Base-by-base conservation (phyloP, 2,888 invertebrate genomes). In the Ptychoptera contaminata region DNA sequence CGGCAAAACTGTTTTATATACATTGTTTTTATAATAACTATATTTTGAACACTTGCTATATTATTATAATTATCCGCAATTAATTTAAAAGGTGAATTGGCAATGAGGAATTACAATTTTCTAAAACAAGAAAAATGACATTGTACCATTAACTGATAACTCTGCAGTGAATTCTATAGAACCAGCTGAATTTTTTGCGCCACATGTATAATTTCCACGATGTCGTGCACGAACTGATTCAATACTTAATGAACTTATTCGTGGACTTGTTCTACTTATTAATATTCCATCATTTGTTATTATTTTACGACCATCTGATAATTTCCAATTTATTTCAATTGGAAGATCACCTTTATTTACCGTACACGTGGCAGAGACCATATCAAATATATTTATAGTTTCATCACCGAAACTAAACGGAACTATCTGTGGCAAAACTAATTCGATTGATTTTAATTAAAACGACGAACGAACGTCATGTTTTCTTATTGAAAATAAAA, bases 301-400 rank as follows among this genome's bases (percentile, higher is more conserved):
- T 40, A 68, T 59, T 51, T 77, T 68, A 12, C 67, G 65, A 52
- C 73, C 72, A 50, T 74, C 72, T 53, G 72, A 68, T 30, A 72
- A 71, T 1, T 60, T 62, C 85, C 84, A 85, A 48, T 72, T 72
- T 48, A 85, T 74, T 52, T 77, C 76, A 50, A 90, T 69, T 2
- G 88, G 88, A 54, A 77, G 73, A 63, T 88, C 87, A 47, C 88
- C 84, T 60, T 82, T 82, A 56, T 74, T 73, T 41, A 81, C 72
- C 42, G 79, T 76, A 62, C 83, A 83, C 49, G 76, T 72, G 47
- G 80, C 72, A 35, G 79, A 78, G 36, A 79, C 78, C 67, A 77
- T 76, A 55, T 83, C 82, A 43, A 81, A 79, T 55, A 81, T 79
- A 58, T 82, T 82, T n/a, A 79, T 76, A 44, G 79, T 74, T 51